A percentile compares a stretch with the other conserved stretches of the same genome.
Conservation (phyloP, 2,113 vertebrate genomes). For the Xerus inauris region DNA sequence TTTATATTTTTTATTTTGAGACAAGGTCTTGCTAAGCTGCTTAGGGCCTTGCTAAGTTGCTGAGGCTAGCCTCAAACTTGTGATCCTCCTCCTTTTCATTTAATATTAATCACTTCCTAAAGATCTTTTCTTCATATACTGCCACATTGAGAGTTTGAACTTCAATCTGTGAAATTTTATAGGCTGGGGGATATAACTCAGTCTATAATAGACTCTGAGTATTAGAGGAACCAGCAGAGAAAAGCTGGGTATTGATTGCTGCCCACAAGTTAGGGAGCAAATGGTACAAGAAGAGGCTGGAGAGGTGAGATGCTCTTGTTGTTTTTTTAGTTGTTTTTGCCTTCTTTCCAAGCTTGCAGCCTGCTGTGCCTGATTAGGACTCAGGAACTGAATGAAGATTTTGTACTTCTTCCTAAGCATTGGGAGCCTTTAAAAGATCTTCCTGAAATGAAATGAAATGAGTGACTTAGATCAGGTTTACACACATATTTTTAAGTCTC, state of each 20-base stretch:
- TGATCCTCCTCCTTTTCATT: not conserved
- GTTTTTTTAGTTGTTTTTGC: not conserved
- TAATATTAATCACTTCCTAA: not conserved
- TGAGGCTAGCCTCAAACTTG: too few species aligned
- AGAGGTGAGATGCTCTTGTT: not conserved
- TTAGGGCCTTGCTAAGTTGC: too few species aligned
- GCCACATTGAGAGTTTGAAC: not conserved
- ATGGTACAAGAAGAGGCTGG: not conserved
- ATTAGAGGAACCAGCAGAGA: not conserved
- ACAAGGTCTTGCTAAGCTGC: not conserved
- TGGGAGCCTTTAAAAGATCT: not conserved
- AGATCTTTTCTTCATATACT: not conserved
- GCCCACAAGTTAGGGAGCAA: not conserved
- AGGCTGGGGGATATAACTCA: not conserved
- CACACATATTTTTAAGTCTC: not conserved
- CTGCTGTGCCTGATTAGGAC: not conserved
- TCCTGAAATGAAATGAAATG: too few species aligned
- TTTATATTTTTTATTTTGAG: too few species aligned
- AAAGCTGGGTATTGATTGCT: not conserved
- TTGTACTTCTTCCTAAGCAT: accelerated
- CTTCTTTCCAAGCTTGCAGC: not conserved
- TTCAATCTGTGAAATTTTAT: not conserved
- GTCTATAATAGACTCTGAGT: not conserved
- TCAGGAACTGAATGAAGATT: not conserved
- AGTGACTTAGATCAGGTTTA: not conserved